Conservation (phyloP, 2,113 vertebrate genomes). For the Colius striatus region DNA sequence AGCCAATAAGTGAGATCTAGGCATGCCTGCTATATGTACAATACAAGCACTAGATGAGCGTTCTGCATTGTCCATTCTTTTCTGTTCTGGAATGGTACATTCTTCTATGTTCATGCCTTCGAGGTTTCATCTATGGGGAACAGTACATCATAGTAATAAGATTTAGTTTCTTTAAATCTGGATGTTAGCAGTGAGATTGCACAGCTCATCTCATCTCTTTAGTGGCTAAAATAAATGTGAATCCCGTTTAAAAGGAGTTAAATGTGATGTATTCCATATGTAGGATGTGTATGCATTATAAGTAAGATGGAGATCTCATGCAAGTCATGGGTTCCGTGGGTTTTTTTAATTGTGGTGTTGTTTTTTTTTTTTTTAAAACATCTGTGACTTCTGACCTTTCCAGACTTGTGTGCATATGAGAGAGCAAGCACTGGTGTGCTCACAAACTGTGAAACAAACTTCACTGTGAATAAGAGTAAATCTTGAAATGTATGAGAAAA, state of each 20-base stretch:
- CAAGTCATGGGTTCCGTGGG: slow-evolving; percentile 21
- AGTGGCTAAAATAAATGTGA: background rate
- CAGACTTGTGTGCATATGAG: background rate
- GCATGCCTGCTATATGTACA: background rate
- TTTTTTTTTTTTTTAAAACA: slow-evolving; percentile 29
- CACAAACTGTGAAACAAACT: background rate
- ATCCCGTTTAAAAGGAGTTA: slow-evolving; percentile 2
- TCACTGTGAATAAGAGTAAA: slow-evolving; percentile 22
- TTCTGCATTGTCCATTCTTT: background rate
- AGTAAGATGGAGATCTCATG: slow-evolving; percentile 7
- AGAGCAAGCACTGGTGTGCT: background rate
- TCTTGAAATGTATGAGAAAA: slow-evolving; percentile 40
- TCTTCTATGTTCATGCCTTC: slow-evolving; percentile 12
- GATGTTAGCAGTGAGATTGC: background rate
- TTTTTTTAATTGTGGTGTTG: too few species aligned
- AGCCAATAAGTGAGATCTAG: slow-evolving; percentile 7
- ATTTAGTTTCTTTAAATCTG: background rate
- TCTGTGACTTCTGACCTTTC: slow-evolving; percentile 60
- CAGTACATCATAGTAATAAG: background rate
- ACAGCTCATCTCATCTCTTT: background rate
- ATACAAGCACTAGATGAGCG: background rate
- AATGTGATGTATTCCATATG: slow-evolving; percentile 37
- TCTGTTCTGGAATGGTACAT: background rate
- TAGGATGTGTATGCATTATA: background rate
- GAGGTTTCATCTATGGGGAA: background rate